These are phyloP conservation scores for Meandrina meandrites DNA, from an alignment of 92 coral and sea anemone genomes.

Conservation along the genomic window DNA sequence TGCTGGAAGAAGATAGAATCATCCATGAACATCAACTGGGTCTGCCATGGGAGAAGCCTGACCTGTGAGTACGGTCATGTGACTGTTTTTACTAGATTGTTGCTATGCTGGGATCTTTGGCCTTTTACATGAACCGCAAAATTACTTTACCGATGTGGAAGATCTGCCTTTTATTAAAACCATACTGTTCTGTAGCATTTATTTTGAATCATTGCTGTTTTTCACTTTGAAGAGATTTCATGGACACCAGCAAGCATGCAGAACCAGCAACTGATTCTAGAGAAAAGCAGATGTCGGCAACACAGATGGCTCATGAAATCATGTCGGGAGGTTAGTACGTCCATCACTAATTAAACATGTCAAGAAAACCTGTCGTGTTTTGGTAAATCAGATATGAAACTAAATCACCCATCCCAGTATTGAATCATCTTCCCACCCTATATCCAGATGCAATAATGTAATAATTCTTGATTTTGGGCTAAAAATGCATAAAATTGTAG, in stretches of 20 bases:
- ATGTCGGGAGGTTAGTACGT: slow-evolving; percentile 71
- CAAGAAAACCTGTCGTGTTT: no score
- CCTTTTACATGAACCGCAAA: neutral
- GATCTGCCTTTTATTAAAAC: neutral
- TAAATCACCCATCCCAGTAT: neutral
- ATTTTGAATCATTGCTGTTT: neutral
- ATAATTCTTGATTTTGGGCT: no score
- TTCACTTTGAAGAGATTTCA: slow-evolving; percentile 58
- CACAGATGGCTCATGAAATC: slow-evolving; percentile 93
- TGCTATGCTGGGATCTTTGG: neutral
- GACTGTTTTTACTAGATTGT: slow-evolving; percentile 4
- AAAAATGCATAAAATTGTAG: no score
- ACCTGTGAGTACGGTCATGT: slow-evolving; percentile 69
- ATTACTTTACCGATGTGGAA: no score
- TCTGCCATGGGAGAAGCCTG: slow-evolving; percentile 84
- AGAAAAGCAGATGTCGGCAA: slow-evolving; percentile 85
- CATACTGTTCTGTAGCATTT: no score
- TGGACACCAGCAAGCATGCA: slow-evolving; percentile 51
- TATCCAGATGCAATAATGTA: no score
- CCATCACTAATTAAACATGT: neutral
- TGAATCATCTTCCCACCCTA: neutral
- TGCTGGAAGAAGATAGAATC: slow-evolving; percentile 91
- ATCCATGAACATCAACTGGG: slow-evolving; percentile 96
- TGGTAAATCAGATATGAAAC: no score
- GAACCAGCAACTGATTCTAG: slow-evolving; percentile 38